These are phyloP conservation scores for Amiota mariae DNA, from an alignment of 2,888 invertebrate species.

Conservation along the genomic window DNA sequence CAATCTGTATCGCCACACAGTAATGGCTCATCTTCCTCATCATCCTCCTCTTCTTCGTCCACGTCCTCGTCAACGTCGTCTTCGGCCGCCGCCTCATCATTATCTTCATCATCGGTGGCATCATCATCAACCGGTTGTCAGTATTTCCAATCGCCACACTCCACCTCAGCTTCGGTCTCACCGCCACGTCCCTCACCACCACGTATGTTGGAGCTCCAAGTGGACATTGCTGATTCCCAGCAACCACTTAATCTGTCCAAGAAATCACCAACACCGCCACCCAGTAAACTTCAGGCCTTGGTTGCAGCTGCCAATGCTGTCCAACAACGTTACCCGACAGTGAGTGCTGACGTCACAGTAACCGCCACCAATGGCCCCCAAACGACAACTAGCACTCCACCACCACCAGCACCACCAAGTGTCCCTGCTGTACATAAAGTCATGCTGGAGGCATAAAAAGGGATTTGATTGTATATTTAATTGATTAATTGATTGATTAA, in stretches of 20 bases:
- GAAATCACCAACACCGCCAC: slow-evolving; percentile 85
- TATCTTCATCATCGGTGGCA: slow-evolving; percentile 65
- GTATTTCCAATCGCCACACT: slow-evolving; percentile 74
- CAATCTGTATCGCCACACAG: slow-evolving; percentile 73
- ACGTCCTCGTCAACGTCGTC: slow-evolving; percentile 51
- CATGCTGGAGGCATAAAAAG: slow-evolving; percentile 75
- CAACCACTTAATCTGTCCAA: slow-evolving; percentile 93
- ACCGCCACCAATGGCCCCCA: slow-evolving; percentile 61
- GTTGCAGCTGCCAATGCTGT: slow-evolving; percentile 69
- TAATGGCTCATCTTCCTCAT: slow-evolving; percentile 57
- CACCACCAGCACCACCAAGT: slow-evolving; percentile 35
- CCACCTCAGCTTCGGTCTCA: slow-evolving; percentile 73
- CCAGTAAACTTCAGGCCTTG: slow-evolving; percentile 73
- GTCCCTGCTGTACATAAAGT: slow-evolving; percentile 75
- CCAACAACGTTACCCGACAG: slow-evolving; percentile 69
- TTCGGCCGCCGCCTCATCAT: slow-evolving; percentile 68
- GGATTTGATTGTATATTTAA: not conserved
- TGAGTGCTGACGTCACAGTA: slow-evolving; percentile 72
- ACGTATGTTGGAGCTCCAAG: slow-evolving; percentile 84
- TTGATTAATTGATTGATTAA: not conserved
- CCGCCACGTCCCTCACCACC: slow-evolving; percentile 73
- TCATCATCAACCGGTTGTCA: slow-evolving; percentile 61
- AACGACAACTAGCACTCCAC: slow-evolving; percentile 47
- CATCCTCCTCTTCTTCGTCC: slow-evolving; percentile 34
- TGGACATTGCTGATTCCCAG: slow-evolving; percentile 86